These are phyloP conservation scores for Cabera pusaria DNA, from an alignment of 2,888 invertebrate genomes.

Conservation along the genomic window DNA sequence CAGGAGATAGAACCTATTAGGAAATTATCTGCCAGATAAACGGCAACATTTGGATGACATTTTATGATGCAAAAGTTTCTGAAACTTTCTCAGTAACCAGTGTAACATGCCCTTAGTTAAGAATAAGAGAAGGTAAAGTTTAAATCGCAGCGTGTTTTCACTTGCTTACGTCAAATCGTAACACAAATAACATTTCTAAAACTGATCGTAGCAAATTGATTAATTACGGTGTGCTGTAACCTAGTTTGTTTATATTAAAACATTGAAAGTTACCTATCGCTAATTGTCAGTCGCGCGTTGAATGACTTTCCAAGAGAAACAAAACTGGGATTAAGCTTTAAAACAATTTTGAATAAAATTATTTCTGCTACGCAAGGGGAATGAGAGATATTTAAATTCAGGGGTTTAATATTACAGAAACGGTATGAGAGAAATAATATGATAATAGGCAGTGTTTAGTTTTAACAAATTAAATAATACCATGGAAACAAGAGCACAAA, in stretches of 20 bases:
- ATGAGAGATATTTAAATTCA: constrained; percentile 12
- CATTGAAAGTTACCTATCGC: constrained; percentile 26
- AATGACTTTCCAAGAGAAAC: constrained; percentile 26
- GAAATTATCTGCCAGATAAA: too few species aligned
- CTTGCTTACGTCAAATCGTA: too few species aligned
- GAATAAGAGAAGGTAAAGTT: too few species aligned
- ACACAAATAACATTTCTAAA: too few species aligned
- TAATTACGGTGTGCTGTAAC: too few species aligned
- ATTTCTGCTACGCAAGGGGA: constrained; percentile 13
- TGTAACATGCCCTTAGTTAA: too few species aligned
- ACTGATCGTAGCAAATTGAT: not conserved
- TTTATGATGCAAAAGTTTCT: too few species aligned
- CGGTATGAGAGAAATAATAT: constrained; percentile 6
- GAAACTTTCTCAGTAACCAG: too few species aligned
- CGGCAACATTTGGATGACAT: too few species aligned
- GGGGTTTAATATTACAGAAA: constrained; percentile 6
- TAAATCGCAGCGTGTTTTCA: too few species aligned
- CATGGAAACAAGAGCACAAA: not conserved
- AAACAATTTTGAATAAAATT: constrained; percentile 26
- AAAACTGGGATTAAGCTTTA: constrained; percentile 29
- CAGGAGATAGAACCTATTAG: too few species aligned
- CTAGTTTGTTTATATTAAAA: constrained; percentile 4
- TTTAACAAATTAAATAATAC: not conserved
- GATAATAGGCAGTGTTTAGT: constrained; percentile 2
- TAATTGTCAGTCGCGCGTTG: constrained; percentile 27